These are phyloP conservation scores for Pristiophorus japonicus DNA, from an alignment of 2,113 vertebrate genomes.

Conservation along the genomic window DNA sequence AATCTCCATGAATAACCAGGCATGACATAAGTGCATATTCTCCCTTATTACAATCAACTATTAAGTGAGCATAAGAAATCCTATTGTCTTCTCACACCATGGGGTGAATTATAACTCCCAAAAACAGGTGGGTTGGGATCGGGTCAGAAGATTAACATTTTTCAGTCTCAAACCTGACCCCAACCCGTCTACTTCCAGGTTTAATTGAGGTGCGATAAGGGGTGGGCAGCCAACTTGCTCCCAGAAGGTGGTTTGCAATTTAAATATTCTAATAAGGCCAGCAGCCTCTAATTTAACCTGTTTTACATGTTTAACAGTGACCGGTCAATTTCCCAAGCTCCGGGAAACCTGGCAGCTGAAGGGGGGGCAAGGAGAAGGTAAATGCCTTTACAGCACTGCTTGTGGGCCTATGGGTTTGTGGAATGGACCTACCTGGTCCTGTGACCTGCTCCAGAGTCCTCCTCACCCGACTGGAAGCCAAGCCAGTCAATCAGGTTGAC, in stretches of 20 bases:
- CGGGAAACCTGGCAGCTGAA: too few relatives aligned
- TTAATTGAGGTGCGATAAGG: too few relatives aligned
- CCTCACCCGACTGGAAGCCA: neutral
- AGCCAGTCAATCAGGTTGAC: too few relatives aligned
- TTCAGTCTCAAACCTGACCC: neutral
- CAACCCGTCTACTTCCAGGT: too few relatives aligned
- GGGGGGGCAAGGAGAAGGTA: neutral
- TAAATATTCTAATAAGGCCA: too few relatives aligned
- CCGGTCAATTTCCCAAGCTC: too few relatives aligned
- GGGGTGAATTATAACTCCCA: neutral
- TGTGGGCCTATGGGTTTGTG: too few relatives aligned
- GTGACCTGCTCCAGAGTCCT: neutral
- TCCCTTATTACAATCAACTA: neutral
- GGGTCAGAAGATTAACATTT: neutral
- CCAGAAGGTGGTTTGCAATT: too few relatives aligned
- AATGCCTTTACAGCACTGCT: neutral
- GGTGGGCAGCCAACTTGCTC: too few relatives aligned
- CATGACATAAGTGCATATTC: neutral
- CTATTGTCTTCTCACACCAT: neutral
- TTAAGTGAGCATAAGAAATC: neutral
- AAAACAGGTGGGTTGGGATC: neutral
- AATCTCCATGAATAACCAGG: neutral
- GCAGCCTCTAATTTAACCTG: too few relatives aligned
- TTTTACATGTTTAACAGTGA: neutral
- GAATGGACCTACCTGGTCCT: neutral